A percentile compares a stretch with the other conserved stretches of the same genome.
These are phyloP conservation scores for Clostera curtula DNA, from an alignment of 2,888 invertebrate species.

Conservation along the genomic window DNA sequence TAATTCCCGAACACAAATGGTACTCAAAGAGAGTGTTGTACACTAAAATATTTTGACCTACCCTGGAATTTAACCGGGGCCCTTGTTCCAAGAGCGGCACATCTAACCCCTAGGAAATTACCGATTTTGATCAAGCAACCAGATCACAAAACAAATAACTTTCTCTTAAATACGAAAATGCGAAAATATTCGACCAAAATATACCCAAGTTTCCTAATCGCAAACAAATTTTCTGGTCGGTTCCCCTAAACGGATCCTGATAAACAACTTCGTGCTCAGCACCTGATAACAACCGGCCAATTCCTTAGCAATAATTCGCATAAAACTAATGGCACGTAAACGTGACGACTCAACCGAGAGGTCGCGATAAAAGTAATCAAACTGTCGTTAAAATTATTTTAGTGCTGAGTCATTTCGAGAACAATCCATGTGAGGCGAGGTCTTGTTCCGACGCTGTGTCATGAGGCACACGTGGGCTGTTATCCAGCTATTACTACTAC, in stretches of 20 bases:
- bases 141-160: no score
- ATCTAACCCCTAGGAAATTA: no score
- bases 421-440: conserved; percentile 28
- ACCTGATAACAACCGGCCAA: conserved; percentile 60
- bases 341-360: conserved; percentile 67
- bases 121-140: no score
- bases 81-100: no score
- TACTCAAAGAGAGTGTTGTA: no score
- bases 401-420: conserved; percentile 46
- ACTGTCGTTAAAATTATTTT: conserved; percentile 70
- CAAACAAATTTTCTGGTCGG: conserved; percentile 27
- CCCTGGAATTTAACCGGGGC: no score
- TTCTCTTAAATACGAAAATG: conserved; percentile 9
- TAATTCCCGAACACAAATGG: no score
- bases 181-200: conserved; percentile 15
- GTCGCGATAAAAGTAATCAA: conserved; percentile 72
- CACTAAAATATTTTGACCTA: no score
- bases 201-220: conserved; percentile 17
- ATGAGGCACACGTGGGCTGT: conserved; percentile 16
- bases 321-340: conserved; percentile 72
- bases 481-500: conserved; percentile 3
- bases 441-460: conserved; percentile 4
- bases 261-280: conserved; percentile 34
- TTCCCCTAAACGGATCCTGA: conserved; percentile 24
- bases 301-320: conserved; percentile 64